Evolutionary conservation across 53 echinoderm and acorn worm species (phyloP).

Genomic region (Holothuria scabra): DNA sequence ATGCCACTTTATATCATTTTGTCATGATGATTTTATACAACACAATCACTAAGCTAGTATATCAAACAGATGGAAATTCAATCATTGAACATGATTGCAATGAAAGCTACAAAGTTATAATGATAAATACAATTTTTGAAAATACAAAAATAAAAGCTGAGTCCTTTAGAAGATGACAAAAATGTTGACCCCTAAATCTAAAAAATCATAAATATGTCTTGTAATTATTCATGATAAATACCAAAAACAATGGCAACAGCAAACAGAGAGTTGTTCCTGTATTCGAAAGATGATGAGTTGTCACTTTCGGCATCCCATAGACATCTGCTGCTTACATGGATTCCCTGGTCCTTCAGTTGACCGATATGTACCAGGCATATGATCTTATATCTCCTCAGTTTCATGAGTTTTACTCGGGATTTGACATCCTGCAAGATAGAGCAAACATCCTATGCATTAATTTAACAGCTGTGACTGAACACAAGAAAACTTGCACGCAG

Average conservation of each 20-base stretch:
- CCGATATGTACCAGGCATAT: constrained; percentile 96
- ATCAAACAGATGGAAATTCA: too few relatives aligned
- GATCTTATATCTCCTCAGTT: constrained; percentile 86
- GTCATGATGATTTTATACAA: too few relatives aligned
- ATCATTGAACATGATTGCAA: too few relatives aligned
- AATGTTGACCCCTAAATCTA: too few relatives aligned
- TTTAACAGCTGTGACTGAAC: background rate
- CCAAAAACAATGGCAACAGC: constrained; percentile 91
- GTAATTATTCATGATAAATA: constrained; percentile 82
- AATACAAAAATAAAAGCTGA: too few relatives aligned
- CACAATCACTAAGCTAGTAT: too few relatives aligned
- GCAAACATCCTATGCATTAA: background rate
- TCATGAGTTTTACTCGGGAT: constrained; percentile 88
- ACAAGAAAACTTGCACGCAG: too few relatives aligned
- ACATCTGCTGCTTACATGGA: constrained; percentile 89
- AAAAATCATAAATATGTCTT: too few relatives aligned
- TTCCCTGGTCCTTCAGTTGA: constrained; percentile 86
- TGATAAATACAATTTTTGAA: too few relatives aligned
- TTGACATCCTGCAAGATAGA: constrained; percentile 76
- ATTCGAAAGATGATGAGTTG: constrained; percentile 88
- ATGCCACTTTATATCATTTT: too few relatives aligned
- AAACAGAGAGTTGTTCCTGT: constrained; percentile 82
- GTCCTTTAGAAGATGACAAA: too few relatives aligned
- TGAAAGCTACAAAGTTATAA: too few relatives aligned
- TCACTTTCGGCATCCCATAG: constrained; percentile 90